phyloP scores from a whole-genome alignment of 2,797 vertebrate genomes.

The Spea hammondii region DNA sequence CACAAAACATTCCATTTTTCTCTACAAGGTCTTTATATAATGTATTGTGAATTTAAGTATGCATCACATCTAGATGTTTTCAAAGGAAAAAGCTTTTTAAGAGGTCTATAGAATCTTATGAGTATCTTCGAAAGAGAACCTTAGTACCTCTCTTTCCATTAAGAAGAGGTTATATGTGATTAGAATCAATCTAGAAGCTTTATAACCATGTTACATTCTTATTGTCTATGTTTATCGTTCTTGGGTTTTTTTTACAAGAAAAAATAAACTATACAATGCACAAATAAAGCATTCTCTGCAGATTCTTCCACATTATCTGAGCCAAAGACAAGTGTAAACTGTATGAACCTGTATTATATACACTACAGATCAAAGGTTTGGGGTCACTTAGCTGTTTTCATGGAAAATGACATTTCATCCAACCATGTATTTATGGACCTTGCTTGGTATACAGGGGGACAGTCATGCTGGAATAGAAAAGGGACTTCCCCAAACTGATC shows the following conservation, averaged over 20 bases:
- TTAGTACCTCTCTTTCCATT: conserved; percentile 15
- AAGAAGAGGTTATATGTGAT: conserved; percentile 1
- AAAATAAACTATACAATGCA: neutral
- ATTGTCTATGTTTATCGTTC: neutral
- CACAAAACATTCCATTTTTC: conserved; percentile 35
- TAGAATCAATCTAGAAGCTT: neutral
- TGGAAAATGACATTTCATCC: too few relatives aligned
- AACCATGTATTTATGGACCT: too few relatives aligned
- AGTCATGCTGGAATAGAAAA: too few relatives aligned
- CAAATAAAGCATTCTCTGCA: neutral
- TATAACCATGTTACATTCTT: neutral
- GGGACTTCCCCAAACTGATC: too few relatives aligned
- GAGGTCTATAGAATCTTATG: conserved; percentile 22
- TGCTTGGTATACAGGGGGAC: too few relatives aligned
- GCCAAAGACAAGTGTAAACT: too few relatives aligned
- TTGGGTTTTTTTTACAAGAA: neutral
- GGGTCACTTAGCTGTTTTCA: too few relatives aligned
- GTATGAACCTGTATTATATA: too few relatives aligned
- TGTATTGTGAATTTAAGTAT: conserved; percentile 44
- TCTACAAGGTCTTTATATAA: conserved; percentile 43
- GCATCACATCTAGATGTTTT: conserved; percentile 31
- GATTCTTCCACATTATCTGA: neutral
- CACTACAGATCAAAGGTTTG: too few relatives aligned
- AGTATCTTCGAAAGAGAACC: conserved; percentile 1
- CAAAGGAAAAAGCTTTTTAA: conserved; percentile 35